Evolutionary conservation across 2,113 vertebrate genomes (phyloP), one percentile per base, ranked within the genome.

Genomic region (Brachyhypopomus gauderio): DNA sequence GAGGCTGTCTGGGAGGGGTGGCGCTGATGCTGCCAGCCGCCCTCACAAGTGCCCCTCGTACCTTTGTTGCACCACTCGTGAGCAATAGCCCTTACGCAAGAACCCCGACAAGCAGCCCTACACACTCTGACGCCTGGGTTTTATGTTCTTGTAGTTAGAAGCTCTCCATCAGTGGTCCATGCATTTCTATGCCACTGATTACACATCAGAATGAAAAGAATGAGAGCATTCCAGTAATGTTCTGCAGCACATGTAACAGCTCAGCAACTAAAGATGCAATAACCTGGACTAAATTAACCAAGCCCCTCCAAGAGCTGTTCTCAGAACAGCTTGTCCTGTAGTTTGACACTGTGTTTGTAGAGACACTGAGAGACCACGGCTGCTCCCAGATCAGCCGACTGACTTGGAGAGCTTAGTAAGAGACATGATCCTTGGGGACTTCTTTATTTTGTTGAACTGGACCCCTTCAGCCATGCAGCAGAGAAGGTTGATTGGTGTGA

Each of bases 401-500:
- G 41, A 6, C 7, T 9, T 11, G 9, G 45, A 52, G 45, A 52
- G 45, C 45, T 52, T 3, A 11, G 45, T 12, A 14, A 52, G 45
- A 27, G 59, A 48, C 25, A 2, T 38, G 34, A 60, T 25, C 27
- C n/a, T 17, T 23, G 34, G 20, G 4, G 45, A 52, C 12, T 1
- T 52, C 45, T 52, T 52, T 52, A 75, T 23, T 62, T 36, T 19
- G 11, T 19, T 25, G 11, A 41, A 59, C 17, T 72, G 36, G 59
- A 72, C 19, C 77, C 27, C 19, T 79, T 14, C 0, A 8, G 62
- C 64, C 59, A 23, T 11, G 34, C 30, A 30, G 55, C 16, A 20
- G 48, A 74, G 62, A 60, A 74, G 41, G 27, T 70, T 48, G 19
- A 73, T 66, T 59, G 23, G n/a, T 38, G 19, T 8, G n/a, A 20